Evolutionary conservation across 2,888 invertebrate genomes (phyloP).

Genomic region (Apeira syringaria): DNA sequence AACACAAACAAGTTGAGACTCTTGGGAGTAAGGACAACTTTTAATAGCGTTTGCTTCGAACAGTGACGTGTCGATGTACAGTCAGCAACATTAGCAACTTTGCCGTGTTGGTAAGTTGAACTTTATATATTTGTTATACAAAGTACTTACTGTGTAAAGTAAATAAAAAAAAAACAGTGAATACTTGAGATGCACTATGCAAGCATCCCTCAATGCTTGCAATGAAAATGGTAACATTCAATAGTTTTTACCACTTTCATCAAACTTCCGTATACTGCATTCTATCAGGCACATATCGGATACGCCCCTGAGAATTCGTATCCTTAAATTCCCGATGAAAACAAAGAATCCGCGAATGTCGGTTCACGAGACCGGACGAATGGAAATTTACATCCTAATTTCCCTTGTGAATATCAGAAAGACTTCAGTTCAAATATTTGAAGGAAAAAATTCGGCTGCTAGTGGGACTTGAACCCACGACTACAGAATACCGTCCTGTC

Average conservation of each 20-base stretch:
- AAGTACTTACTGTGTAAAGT: too few species aligned
- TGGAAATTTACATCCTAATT: constrained; percentile 83
- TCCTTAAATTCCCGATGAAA: constrained; percentile 78
- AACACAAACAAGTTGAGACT: constrained; percentile 67
- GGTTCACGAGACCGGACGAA: constrained; percentile 65
- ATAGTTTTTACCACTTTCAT: constrained; percentile 27
- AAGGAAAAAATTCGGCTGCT: too few species aligned
- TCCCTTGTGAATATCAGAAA: constrained; percentile 72
- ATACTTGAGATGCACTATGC: too few species aligned
- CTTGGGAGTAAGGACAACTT: constrained; percentile 65
- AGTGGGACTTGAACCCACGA: too few species aligned
- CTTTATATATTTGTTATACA: too few species aligned
- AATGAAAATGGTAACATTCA: background rate
- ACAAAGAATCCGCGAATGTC: constrained; percentile 77
- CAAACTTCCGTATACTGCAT: constrained; percentile 29
- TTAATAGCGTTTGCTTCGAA: constrained; percentile 69
- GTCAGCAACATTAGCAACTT: too few species aligned
- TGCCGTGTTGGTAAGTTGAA: too few species aligned
- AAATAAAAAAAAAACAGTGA: too few species aligned
- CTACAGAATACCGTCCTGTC: too few species aligned
- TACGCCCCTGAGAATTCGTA: constrained; percentile 55
- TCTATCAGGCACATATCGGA: constrained; percentile 42
- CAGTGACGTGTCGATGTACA: constrained; percentile 22
- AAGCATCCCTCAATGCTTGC: too few species aligned
- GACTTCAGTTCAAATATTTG: too few species aligned